Evolutionary conservation across 1,140 invertebrate species (phyloP), one percentile per base, ranked within the genome.

Genomic region (Atopsyche davidsoni): DNA sequence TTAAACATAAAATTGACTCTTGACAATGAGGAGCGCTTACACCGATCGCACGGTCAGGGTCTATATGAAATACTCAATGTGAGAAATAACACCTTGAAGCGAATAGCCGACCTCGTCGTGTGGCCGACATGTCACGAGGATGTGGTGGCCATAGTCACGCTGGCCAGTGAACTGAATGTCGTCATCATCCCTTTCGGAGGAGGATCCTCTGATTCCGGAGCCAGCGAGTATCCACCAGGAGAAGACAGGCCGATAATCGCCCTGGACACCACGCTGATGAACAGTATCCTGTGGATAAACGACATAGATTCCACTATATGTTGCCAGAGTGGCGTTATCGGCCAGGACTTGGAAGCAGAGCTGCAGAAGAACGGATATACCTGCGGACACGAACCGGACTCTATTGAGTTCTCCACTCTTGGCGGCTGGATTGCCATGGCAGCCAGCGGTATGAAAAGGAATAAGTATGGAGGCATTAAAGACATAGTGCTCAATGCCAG

Each of bases 401-500:
- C 92, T 3, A 94, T 93, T 67, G 96, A 98, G 72, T 98, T 98
- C 67, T 91, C 88, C 9, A 97, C 93, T 57, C 73, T 98, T 9
- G 96, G 96, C 7, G 96, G 96, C 14, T 99, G 96, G 96, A 90
- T 99, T 9, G 93, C 96, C 0, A 99, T 96, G 0, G 72, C 95
- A 58, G 96, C 96, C 0, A 97, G 93, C 16, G 96, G 96, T 11
- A 98, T 99, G 96, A 99, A 99, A 72, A 99, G 98, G 71, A 98
- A 98, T 66, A 83, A 87, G 0, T 99, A 98, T 62, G 96, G 95
- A 1, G 98, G 98, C 64, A 98, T 98, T 45, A 94, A 97, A 71
- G 94, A 97, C 66, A 69, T 98, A 18, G 68, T 98, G 1, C 84
- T 98, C 2, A 85, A 93, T 58, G 81, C 93, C 0, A 85, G 83